Percentiles rank a stretch among this genome's conserved stretches.
Evolutionary conservation across 2,797 vertebrate genomes (phyloP).

Genomic region (Sebastes trivittatus): DNA sequence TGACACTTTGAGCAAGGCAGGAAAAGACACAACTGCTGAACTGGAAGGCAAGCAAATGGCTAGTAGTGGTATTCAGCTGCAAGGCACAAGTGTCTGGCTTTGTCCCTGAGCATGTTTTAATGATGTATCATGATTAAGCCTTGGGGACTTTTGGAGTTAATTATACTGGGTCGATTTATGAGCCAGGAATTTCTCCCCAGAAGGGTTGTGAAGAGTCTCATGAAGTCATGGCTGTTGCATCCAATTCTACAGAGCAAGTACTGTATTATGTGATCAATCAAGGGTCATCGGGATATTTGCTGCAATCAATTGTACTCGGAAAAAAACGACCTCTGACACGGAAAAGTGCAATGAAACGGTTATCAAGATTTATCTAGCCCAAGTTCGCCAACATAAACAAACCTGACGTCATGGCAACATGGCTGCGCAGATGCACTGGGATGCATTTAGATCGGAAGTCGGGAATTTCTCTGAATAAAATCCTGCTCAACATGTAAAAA

Average conservation of each 20-base stretch:
- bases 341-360: no score
- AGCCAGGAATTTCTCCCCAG: neutral
- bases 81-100: neutral
- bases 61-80: neutral
- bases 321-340: no score
- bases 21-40: neutral
- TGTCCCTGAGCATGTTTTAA: slow-evolving; percentile 1
- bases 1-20: neutral
- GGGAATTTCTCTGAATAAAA: neutral
- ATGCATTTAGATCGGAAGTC: no score
- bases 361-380: no score
- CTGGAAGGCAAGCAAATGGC: neutral
- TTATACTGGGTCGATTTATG: neutral
- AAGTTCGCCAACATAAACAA: no score
- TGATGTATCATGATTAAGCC: neutral
- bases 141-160: neutral
- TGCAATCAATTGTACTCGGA: no score
- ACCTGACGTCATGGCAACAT: no score
- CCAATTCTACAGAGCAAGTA: neutral
- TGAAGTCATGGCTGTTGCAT: neutral
- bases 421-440: no score
- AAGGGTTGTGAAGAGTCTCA: neutral
- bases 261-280: neutral
- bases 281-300: neutral
- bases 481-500: neutral